phyloP scores from a whole-genome alignment of 2,113 vertebrate species.

The Sisor rabdophorus region DNA sequence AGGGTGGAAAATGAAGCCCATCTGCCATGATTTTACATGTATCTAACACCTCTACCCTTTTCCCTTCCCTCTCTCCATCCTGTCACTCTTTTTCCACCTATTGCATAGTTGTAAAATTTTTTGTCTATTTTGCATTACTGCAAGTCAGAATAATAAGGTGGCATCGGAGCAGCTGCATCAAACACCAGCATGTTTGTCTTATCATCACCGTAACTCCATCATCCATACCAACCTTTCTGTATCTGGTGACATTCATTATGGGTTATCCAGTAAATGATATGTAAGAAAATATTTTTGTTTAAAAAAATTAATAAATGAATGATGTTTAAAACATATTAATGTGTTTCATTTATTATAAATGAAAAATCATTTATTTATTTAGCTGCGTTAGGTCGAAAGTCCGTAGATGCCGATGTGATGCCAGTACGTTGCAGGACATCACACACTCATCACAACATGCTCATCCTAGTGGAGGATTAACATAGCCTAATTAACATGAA shows the following conservation, averaged over 20 bases:
- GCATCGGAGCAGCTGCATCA: constrained; percentile 6
- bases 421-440: background rate
- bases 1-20: constrained; percentile 42
- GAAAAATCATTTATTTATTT: background rate
- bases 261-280: constrained; percentile 46
- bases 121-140: constrained; percentile 23
- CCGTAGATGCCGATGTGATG: background rate
- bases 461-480: background rate
- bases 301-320: constrained; percentile 61
- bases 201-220: constrained; percentile 20
- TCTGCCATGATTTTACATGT: background rate
- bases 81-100: constrained; percentile 34
- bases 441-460: background rate
- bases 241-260: constrained; percentile 56
- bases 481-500: background rate
- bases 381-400: background rate
- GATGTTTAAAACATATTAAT: constrained; percentile 22
- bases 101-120: constrained; percentile 28
- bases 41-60: constrained; percentile 12
- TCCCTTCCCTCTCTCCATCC: constrained; percentile 16
- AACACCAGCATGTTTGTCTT: constrained; percentile 9
- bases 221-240: constrained; percentile 45
- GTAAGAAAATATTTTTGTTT: constrained; percentile 58
- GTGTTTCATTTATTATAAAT: background rate
- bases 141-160: constrained; percentile 13